Evolutionary conservation across 2,797 vertebrate species (phyloP), one percentile per base, ranked within the genome.

Genomic region (Allobates femoralis): DNA sequence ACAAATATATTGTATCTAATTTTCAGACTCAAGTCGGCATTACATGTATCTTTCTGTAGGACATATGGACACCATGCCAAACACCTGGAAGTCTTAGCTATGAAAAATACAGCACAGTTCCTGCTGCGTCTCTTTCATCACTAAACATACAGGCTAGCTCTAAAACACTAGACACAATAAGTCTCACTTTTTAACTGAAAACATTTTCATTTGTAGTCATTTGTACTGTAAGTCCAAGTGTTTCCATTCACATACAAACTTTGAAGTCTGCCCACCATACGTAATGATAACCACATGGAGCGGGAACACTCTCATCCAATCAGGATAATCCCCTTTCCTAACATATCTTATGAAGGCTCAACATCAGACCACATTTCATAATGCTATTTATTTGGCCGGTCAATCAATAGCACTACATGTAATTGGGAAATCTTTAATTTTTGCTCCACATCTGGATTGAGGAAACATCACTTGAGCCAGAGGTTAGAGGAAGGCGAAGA

Each of bases 221-320:
- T 77, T 85, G 78, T 81, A 88, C 83, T 88, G 87, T 83, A 88
- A 81, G 78, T 37, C 87, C 87, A 85, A 85, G 34, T 85, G 83
- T 88, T 88, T 88, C 83, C 58, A 78, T 85, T 88, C 83, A 85
- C 69, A 76, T 69, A 23, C 71, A 85, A 77, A 81, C 87, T 88
- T 88, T 88, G 87, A 88, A 75, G 87, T 88, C 83, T 85, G 77
- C 78, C 60, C 28, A 64, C 32, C n/a, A 81, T 69, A 58, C n/a
- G 30, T 88, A 88, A 88, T 85, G 83, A 76, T 85, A 85, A 88
- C 53, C 87, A 88, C 60, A 85, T 88, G 83, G 69, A 88, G 19
- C 19, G 30, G 18, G 62, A 81, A 88, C 56, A 53, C 78, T 85
- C 58, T 76, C 83, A 67, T 58, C 78, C 87, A 85, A 77, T 88